These are phyloP conservation scores for Onthophagus taurus DNA, from an alignment of 1,140 invertebrate species.

Conservation along the genomic window DNA sequence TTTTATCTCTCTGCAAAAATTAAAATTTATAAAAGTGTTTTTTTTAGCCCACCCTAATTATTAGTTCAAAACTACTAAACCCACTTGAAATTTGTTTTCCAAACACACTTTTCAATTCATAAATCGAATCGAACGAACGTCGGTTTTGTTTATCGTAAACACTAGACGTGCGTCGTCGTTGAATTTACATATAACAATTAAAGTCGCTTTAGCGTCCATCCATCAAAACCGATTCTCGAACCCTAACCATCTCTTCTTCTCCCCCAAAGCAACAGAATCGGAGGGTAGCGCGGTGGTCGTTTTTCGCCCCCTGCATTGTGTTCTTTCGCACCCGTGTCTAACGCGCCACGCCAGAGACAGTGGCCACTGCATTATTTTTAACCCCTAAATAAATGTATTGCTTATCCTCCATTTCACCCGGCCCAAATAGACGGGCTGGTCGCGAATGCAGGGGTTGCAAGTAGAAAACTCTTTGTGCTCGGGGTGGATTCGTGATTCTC, in stretches of 20 bases:
- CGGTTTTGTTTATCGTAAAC: no score
- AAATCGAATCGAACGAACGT: no score
- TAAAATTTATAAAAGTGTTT: no score
- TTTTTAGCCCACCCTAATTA: no score
- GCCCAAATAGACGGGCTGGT: constrained; percentile 17
- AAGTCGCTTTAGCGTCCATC: constrained; percentile 21
- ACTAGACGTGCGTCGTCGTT: no score
- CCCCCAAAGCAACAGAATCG: constrained; percentile 15
- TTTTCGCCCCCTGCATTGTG: constrained; percentile 13
- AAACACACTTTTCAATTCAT: no score
- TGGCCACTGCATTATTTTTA: constrained; percentile 22
- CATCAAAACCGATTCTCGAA: constrained; percentile 17
- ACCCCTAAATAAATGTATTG: constrained; percentile 18
- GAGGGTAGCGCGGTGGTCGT: constrained; percentile 7
- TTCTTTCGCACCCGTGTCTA: constrained; percentile 16
- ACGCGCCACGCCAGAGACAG: constrained; percentile 17
- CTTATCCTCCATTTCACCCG: constrained; percentile 19
- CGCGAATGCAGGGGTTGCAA: no score
- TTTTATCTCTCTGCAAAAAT: no score
- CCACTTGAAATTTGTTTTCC: no score
- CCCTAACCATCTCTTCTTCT: constrained; percentile 8
- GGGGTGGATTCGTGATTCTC: no score
- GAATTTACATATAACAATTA: constrained; percentile 22
- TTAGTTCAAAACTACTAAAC: no score
- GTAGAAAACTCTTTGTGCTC: no score